Base-by-base conservation (phyloP, 2,797 vertebrate species). In the Anguilla megastoma region DNA sequence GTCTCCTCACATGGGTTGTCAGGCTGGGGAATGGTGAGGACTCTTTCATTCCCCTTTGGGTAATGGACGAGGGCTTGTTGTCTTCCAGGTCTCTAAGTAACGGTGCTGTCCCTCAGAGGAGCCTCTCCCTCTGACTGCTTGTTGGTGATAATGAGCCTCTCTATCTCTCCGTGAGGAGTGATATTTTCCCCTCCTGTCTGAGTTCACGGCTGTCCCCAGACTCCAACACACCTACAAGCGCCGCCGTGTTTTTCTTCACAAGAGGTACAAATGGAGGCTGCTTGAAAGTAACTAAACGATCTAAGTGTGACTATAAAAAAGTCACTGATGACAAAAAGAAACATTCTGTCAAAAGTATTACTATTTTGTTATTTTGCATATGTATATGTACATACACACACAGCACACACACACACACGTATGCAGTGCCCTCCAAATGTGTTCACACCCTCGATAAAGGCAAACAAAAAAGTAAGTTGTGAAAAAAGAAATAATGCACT, bases 1-100 rank as follows among this genome's bases (percentile, higher is more conserved):
- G 88, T 91, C 88, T 90, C 91, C 92, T 91, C 91, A 56, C 54
- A 45, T 85, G 90, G 90, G 87, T 84, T 16, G 86, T 71, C 85
- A 90, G 87, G 71, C 86, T 90, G 54, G 76, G 87, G 60, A 85
- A 90, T 60, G 86, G 76, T 30, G 88, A 69, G 56, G 82, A 74
- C 85, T 88, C 87, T 90, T 45, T 86, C 88, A 91, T 90, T 91
- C 91, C 94, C 88, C 76, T 93, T 88, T 89, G 87, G 91, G 91
- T 94, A 93, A 93, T 91, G 24, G 87, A 90, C 92, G 93, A 94
- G 89, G n/a, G 80, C 93, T 92, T 92, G 94, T 92, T 93, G 94
- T 96, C 95, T 95, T 96, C 93, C 93, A 94, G 58, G 95, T 96
- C 95, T 95, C 95, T 94, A 95, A 95, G 96, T 95, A 96, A 96